Base-by-base conservation (phyloP, 2,113 vertebrate species). In the Suricata suricatta region DNA sequence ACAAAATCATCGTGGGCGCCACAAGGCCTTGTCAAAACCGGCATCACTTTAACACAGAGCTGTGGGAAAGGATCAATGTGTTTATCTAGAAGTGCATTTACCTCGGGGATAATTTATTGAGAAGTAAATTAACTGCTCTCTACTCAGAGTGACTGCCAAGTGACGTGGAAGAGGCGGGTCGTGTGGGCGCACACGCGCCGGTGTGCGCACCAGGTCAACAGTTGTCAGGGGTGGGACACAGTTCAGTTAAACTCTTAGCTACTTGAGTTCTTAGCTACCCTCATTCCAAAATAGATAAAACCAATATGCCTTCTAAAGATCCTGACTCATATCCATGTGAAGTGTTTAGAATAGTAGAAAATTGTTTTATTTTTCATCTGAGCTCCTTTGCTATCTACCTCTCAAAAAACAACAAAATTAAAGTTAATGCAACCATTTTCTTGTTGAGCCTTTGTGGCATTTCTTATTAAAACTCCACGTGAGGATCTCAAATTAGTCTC, bases 331-430 rank as follows among this genome's bases (percentile, higher is more conserved):
- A 76, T 54, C 60, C 33, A 83, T 29, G 10, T 68, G 21, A 93
- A 83, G 33, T 84, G 85, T 63, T 69, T 71, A 52, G 90, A 92
- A n/a, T 11, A 90, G 38, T 31, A 21, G 21, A 86, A 87, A 89
- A 95, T 89, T 92, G 89, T 96, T 47, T 97, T 97, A 64, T 60
- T 98, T 88, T 92, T 96, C 90, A 97, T 82, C 66, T 93, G 96
- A 97, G 54, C 41, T 80, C n/a, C n/a, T 93, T 94, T 92, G 33
- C 15, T 15, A 0, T 94, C 14, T 89, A 80, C 54, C 83, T 97
- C 86, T 96, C 68, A 69, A 77, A 23, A 95, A 5, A 74, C 52
- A 15, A 54, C 54, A 54, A 54, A 92, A 2, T 14, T 71, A 17
- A 74, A 96, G 47, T 89, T 97, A 92, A 95, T 95, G 94, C 83